Conservation (phyloP, 2,113 vertebrate species). For the Ptychochromis oligacanthus region DNA sequence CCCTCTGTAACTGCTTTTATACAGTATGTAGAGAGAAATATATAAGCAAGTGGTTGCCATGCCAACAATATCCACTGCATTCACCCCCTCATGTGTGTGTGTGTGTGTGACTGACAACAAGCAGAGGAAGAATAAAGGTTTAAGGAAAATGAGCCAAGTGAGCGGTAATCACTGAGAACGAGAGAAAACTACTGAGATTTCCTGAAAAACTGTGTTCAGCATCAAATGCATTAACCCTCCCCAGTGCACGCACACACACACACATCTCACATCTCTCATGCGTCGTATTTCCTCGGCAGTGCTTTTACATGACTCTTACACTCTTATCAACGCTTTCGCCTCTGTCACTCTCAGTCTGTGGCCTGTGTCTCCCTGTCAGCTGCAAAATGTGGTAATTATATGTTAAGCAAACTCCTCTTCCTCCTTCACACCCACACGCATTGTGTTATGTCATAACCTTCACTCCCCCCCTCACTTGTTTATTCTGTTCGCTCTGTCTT, state of each 20-base stretch:
- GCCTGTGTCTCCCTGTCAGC: slow-evolving; percentile 45
- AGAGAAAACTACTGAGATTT: slow-evolving; percentile 39
- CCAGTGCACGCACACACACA: neutral
- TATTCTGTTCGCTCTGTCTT: slow-evolving; percentile 8
- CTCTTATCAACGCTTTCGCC: slow-evolving; percentile 16
- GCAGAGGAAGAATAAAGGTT: slow-evolving; percentile 40
- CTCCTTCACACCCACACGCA: slow-evolving; percentile 56
- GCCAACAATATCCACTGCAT: slow-evolving; percentile 69
- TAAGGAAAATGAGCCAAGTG: slow-evolving; percentile 20
- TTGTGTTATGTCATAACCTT: slow-evolving; percentile 53
- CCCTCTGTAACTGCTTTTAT: slow-evolving; percentile 48
- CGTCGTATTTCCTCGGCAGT: neutral
- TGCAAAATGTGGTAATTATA: slow-evolving; percentile 66
- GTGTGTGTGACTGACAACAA: slow-evolving; percentile 29
- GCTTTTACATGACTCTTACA: slow-evolving; percentile 1
- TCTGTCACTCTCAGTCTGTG: slow-evolving; percentile 38
- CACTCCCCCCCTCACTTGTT: neutral
- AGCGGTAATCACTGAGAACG: slow-evolving; percentile 60
- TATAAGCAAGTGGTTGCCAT: slow-evolving; percentile 80
- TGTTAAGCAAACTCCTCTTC: slow-evolving; percentile 51
- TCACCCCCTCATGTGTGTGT: slow-evolving; percentile 54
- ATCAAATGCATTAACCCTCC: slow-evolving; percentile 30
- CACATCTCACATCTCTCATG: neutral
- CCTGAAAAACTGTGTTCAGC: slow-evolving; percentile 41
- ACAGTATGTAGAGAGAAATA: slow-evolving; percentile 63